Conservation (phyloP, 2,888 invertebrate genomes). For the Sphaerophoria rueppellii region DNA sequence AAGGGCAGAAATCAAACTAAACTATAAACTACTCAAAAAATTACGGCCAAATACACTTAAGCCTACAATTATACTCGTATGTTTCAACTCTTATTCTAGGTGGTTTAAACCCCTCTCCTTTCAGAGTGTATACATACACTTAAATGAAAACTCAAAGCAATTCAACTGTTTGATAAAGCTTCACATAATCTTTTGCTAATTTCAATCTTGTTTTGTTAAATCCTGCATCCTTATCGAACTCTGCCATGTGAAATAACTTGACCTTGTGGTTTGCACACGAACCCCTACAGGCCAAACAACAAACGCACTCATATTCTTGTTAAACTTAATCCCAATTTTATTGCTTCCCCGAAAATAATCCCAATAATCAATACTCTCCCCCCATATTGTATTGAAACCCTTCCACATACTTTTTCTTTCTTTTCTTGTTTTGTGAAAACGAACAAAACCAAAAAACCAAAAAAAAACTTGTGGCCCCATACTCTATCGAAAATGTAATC, state of each 20-base stretch:
- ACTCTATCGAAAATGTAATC: constrained; percentile 60
- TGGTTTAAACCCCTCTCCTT: too few species aligned
- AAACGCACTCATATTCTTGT: background rate
- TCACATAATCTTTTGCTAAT: too few species aligned
- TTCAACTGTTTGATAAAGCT: too few species aligned
- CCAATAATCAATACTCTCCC: constrained; percentile 65
- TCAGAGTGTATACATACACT: too few species aligned
- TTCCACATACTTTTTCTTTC: constrained; percentile 7
- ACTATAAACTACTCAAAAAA: too few species aligned
- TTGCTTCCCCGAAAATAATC: constrained; percentile 40
- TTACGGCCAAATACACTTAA: too few species aligned
- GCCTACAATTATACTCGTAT: too few species aligned
- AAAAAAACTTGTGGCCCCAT: constrained; percentile 7
- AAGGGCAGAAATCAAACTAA: too few species aligned
- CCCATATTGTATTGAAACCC: background rate
- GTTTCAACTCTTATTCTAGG: too few species aligned
- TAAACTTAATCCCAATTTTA: background rate
- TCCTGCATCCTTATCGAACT: background rate
- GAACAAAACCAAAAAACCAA: background rate
- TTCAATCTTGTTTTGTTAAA: background rate
- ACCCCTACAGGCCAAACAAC: too few species aligned
- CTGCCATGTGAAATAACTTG: constrained; percentile 5
- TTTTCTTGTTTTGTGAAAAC: background rate
- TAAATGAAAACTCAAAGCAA: too few species aligned
- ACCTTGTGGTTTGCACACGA: constrained; percentile 23